These are phyloP conservation scores for Spodoptera picta DNA, from an alignment of 2,888 invertebrate genomes.

Conservation along the genomic window DNA sequence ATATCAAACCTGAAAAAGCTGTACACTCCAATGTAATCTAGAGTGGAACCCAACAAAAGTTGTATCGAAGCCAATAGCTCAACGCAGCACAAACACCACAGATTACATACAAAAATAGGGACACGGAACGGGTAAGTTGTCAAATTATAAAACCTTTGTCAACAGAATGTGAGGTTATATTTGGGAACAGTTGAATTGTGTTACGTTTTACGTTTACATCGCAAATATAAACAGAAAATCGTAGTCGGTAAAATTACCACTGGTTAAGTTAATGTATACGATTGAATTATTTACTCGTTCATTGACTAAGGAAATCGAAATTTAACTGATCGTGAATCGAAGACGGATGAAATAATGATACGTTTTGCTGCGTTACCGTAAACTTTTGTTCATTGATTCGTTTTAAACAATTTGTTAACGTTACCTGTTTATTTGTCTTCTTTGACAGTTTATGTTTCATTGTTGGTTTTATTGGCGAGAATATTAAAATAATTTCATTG, in stretches of 20 bases:
- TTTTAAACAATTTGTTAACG: constrained; percentile 13
- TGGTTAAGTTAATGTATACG: constrained; percentile 57
- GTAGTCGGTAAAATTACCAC: constrained; percentile 48
- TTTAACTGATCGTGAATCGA: constrained; percentile 51
- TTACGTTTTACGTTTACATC: constrained; percentile 50
- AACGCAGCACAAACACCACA: too few relatives aligned
- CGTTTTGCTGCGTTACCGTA: constrained; percentile 16
- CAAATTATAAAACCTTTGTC: constrained; percentile 61
- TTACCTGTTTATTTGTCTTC: constrained; percentile 17
- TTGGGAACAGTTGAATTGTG: constrained; percentile 52
- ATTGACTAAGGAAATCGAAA: constrained; percentile 54
- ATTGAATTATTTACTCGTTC: constrained; percentile 56
- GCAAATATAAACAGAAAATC: constrained; percentile 58
- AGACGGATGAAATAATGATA: constrained; percentile 33
- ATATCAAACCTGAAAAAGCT: too few relatives aligned
- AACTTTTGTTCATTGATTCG: constrained; percentile 3
- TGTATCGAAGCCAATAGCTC: too few relatives aligned
- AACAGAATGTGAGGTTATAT: constrained; percentile 54
- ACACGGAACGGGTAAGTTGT: constrained; percentile 45
- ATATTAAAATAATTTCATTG: neutral
- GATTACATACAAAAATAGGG: too few relatives aligned
- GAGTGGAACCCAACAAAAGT: too few relatives aligned
- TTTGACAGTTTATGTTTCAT: neutral
- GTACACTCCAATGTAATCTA: too few relatives aligned
- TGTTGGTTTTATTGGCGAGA: too few relatives aligned